These are phyloP conservation scores for Galagoides demidoff DNA, from an alignment of 2,797 vertebrate species.

Conservation along the genomic window DNA sequence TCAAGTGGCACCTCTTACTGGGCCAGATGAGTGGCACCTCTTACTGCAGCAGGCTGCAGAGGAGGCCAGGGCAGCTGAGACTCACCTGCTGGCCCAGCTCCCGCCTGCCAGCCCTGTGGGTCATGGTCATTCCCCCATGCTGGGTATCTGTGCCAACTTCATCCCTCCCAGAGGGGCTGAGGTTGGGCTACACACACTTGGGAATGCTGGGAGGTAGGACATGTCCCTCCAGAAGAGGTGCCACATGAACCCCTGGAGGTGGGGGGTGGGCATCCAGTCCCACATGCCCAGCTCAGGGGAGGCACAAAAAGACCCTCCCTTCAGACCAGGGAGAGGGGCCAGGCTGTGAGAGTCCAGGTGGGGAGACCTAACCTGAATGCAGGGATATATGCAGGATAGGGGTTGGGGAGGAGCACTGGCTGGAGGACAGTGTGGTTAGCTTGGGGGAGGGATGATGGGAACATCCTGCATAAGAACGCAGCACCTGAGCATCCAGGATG, in stretches of 20 bases:
- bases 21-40: too few relatives aligned
- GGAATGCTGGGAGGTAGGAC: not conserved
- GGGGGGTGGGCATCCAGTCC: not conserved
- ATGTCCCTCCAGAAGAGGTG: not conserved
- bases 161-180: not conserved
- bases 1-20: rapidly evolving
- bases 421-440: too few relatives aligned
- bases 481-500: too few relatives aligned
- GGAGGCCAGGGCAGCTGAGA: not conserved
- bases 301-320: not conserved
- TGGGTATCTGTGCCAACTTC: not conserved
- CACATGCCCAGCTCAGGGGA: not conserved
- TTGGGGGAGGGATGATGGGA: too few relatives aligned
- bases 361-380: too few relatives aligned
- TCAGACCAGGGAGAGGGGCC: not conserved
- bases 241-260: too few relatives aligned
- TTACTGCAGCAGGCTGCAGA: not conserved
- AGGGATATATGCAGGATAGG: too few relatives aligned
- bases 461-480: too few relatives aligned
- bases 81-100: not conserved
- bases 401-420: too few relatives aligned
- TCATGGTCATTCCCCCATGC: not conserved
- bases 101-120: not conserved
- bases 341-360: not conserved
- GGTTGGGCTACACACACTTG: not conserved